phyloP scores from a whole-genome alignment of 2,113 vertebrate genomes.

The Spheniscus mendiculus region DNA sequence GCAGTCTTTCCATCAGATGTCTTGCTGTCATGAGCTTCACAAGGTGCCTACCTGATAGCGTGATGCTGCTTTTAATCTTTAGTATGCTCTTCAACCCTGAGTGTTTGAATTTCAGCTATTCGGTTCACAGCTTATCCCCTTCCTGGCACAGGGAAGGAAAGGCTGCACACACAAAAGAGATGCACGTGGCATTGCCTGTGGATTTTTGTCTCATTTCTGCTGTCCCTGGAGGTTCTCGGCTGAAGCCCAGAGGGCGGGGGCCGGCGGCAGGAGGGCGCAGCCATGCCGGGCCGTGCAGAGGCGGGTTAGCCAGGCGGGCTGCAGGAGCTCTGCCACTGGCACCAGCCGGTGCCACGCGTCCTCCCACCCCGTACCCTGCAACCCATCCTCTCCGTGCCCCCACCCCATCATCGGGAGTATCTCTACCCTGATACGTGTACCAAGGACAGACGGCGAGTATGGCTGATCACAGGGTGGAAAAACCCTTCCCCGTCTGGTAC shows the following conservation, averaged over 20 bases:
- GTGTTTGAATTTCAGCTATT: neutral
- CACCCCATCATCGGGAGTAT: accelerated
- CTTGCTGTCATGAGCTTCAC: neutral
- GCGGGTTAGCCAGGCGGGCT: neutral
- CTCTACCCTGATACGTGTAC: accelerated
- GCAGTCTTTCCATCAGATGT: neutral
- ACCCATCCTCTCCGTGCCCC: accelerated
- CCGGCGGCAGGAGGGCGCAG: accelerated
- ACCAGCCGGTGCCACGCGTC: accelerated
- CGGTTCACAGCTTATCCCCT: neutral
- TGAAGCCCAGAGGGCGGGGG: neutral
- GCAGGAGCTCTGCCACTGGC: neutral
- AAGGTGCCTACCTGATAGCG: accelerated
- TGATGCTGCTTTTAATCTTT: neutral
- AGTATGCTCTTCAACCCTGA: accelerated
- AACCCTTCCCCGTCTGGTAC: neutral
- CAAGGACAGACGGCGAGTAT: accelerated
- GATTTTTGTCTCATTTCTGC: neutral
- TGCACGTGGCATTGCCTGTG: accelerated
- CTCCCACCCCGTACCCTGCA: neutral
- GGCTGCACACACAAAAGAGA: neutral
- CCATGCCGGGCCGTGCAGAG: neutral
- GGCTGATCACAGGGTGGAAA: neutral
- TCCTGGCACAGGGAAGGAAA: neutral
- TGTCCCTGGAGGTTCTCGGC: neutral